Evolutionary conservation across 2,797 vertebrate genomes (phyloP), one percentile per base, ranked within the genome.

Genomic region (Scolopax bukidnonensis): DNA sequence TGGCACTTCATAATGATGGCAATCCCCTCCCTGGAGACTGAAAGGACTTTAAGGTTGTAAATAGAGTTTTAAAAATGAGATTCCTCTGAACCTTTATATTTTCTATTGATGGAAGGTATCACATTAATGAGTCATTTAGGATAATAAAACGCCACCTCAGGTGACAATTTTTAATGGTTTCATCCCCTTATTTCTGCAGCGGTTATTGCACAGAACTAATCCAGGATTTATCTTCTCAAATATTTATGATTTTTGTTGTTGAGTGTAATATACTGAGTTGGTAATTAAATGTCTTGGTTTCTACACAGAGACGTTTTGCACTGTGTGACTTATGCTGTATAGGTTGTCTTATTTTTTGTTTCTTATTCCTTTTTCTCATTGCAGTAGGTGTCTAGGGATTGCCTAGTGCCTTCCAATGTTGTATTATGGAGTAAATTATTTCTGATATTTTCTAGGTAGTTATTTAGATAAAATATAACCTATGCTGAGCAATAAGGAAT

Each of bases 261-360:
- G 36, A 51, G 11, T 76, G 21, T 87, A 79, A 90, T 91, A 78
- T 57, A 84, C 23, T 93, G n/a, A 20, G 33, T 28, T 0, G 0
- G 54, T 91, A 94, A 91, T 93, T 92, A 94, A 95, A 78, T 86
- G 41, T 18, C 20, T 64, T 74, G 23, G 5, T 65, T 91, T 89
- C 73, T 41, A 56, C 7, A 51, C 25, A 69, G 19, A 74, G 24
- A 78, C 4, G 17, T 11, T 80, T 45, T 1, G 0, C 19, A 32
- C 40, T 48, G 13, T 75, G 57, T 68, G 40, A 76, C 27, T 77
- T 90, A 51, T 2, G 41, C 17, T 19, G 20, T 19, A 67, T 23
- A 45, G 3, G 18, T 87, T 60, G 12, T 54, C 48, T 79, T 80
- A 38, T 69, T 70, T 80, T 80, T 77, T 68, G 15, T 86, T 89